Evolutionary conservation across 2,888 invertebrate species (phyloP).

Genomic region (Leptarthrus brevirostris): DNA sequence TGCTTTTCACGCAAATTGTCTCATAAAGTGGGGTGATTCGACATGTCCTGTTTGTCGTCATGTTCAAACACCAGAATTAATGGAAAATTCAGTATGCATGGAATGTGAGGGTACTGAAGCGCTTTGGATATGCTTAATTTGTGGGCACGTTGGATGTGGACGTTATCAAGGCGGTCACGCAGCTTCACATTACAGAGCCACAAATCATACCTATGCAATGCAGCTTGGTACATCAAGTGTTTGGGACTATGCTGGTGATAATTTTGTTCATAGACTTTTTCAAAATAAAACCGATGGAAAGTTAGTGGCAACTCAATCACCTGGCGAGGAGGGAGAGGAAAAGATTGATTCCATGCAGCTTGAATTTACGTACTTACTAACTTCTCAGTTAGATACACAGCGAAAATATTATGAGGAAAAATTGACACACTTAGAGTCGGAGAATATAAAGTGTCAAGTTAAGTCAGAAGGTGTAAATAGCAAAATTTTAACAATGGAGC

Average conservation of each 20-base stretch:
- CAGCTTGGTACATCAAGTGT: slow-evolving; percentile 96
- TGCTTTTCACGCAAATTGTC: slow-evolving; percentile 95
- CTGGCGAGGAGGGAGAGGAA: slow-evolving; percentile 73
- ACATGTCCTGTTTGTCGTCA: slow-evolving; percentile 97
- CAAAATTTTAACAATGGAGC: slow-evolving; percentile 67
- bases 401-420: slow-evolving; percentile 90
- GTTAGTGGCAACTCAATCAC: slow-evolving; percentile 83
- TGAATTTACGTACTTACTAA: slow-evolving; percentile 95
- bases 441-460: slow-evolving; percentile 70
- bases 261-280: slow-evolving; percentile 90
- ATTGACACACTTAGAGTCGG: slow-evolving; percentile 71
- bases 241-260: slow-evolving; percentile 99
- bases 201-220: slow-evolving; percentile 97
- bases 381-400: slow-evolving; percentile 95
- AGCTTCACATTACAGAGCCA: slow-evolving; percentile 92
- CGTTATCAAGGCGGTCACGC: slow-evolving; percentile 92
- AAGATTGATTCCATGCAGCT: slow-evolving; percentile 95
- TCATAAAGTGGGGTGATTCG: slow-evolving; percentile 96
- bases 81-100: slow-evolving; percentile 72
- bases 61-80: slow-evolving; percentile 71
- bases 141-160: slow-evolving; percentile 98
- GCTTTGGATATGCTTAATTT: slow-evolving; percentile 98
- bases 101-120: slow-evolving; percentile 76
- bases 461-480: slow-evolving; percentile 69
- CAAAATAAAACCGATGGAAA: slow-evolving; percentile 98